A percentile compares a stretch with the other conserved stretches of the same genome.
Conservation (phyloP, 2,797 vertebrate genomes). For the Girardinus metallicus region DNA sequence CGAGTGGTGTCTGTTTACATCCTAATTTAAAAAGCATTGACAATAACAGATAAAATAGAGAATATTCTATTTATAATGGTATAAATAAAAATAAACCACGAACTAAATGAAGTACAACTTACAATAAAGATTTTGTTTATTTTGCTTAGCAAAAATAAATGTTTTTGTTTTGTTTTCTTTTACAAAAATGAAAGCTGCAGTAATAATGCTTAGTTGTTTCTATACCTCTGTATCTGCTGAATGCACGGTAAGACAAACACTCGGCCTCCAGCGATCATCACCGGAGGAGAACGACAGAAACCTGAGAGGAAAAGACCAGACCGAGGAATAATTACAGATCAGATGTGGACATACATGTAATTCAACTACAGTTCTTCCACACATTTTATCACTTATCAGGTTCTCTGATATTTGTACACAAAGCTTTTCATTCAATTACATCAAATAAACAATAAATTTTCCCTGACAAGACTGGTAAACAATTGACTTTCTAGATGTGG, state of each 20-base stretch:
- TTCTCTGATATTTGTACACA: neutral
- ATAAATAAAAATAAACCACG: neutral
- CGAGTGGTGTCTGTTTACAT: neutral
- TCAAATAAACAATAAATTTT: neutral
- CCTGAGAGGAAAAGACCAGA: constrained; percentile 71
- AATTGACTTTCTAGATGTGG: neutral
- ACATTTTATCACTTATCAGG: neutral
- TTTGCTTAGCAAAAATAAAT: neutral
- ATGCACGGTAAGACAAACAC: constrained; percentile 90
- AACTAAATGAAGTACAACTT: neutral
- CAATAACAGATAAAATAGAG: neutral
- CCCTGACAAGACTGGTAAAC: neutral
- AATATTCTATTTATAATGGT: neutral
- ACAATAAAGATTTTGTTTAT: neutral
- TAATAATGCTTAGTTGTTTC: neutral
- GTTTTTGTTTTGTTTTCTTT: too few species aligned
- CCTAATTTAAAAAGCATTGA: neutral
- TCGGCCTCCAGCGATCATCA: constrained; percentile 91
- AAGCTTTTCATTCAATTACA: neutral
- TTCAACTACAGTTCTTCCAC: neutral
- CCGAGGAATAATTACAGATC: neutral
- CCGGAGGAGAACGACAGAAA: constrained; percentile 88
- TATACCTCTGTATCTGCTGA: constrained; percentile 88
- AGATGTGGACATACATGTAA: neutral
- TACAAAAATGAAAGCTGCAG: too few species aligned